phyloP scores from a whole-genome alignment of 2,888 invertebrate genomes.

The Polydrusus tereticollis region DNA sequence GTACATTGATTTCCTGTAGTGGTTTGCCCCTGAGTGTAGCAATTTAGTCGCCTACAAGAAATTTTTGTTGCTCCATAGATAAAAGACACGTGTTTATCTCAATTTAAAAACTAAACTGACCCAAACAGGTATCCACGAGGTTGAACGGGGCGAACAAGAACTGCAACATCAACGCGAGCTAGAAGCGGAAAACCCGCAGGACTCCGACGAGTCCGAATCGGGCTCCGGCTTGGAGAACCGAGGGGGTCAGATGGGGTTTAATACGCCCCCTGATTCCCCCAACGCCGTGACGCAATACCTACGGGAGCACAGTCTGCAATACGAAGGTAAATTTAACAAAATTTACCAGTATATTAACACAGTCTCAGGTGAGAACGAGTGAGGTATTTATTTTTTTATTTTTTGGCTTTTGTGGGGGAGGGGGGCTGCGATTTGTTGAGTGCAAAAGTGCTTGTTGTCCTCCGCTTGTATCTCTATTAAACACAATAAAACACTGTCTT shows the following conservation, averaged over 20 bases:
- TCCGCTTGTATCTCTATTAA: not conserved
- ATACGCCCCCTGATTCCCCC: slow-evolving; percentile 96
- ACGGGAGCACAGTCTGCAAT: slow-evolving; percentile 81
- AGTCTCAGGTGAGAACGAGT: slow-evolving; percentile 55
- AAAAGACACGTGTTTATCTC: not conserved
- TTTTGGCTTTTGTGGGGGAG: slow-evolving; percentile 18
- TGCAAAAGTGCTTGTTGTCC: not conserved
- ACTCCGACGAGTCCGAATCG: slow-evolving; percentile 76
- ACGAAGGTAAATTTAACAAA: slow-evolving; percentile 73
- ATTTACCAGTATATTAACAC: slow-evolving; percentile 58
- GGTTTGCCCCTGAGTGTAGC: too few relatives aligned
- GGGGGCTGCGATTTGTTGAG: not conserved
- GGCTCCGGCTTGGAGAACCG: slow-evolving; percentile 75
- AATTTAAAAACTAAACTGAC: not conserved
- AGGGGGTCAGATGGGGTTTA: slow-evolving; percentile 71
- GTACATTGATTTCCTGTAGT: too few relatives aligned
- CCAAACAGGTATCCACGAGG: slow-evolving; percentile 83
- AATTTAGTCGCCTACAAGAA: too few relatives aligned
- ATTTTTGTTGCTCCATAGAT: too few relatives aligned
- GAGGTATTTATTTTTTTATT: slow-evolving; percentile 33
- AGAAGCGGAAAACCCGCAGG: slow-evolving; percentile 72
- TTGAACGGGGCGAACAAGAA: slow-evolving; percentile 86
- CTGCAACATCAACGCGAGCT: slow-evolving; percentile 73
- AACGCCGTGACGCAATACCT: slow-evolving; percentile 73
- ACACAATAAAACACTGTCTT: not conserved